Evolutionary conservation across 2,797 vertebrate genomes (phyloP).

Genomic region (Anguilla anguilla): DNA sequence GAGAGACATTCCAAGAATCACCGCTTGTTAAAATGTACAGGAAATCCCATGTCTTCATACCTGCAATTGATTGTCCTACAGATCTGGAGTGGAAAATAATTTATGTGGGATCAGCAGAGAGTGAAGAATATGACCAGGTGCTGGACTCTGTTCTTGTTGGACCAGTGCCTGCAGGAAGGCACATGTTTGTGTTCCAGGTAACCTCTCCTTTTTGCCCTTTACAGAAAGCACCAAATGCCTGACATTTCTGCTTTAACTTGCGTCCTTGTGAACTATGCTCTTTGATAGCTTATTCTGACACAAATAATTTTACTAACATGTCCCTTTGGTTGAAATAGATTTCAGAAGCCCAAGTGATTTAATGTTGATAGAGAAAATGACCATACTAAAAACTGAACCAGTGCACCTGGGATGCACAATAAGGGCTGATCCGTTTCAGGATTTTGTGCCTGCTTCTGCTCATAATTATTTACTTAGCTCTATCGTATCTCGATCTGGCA

Average conservation of each 20-base stretch:
- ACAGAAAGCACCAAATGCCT: not conserved
- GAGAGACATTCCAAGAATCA: not conserved
- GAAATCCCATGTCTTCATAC: not conserved
- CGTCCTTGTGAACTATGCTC: not conserved
- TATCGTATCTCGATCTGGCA: too few relatives aligned
- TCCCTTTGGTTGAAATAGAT: not conserved
- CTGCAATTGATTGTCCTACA: slow-evolving; percentile 45
- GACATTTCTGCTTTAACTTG: not conserved
- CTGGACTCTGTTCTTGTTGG: slow-evolving; percentile 87
- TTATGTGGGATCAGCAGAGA: slow-evolving; percentile 89
- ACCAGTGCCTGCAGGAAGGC: slow-evolving; percentile 85
- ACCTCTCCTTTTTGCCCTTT: slow-evolving; percentile 40
- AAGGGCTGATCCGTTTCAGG: too few relatives aligned
- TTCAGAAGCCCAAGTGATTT: not conserved
- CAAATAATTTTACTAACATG: not conserved
- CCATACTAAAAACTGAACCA: too few relatives aligned
- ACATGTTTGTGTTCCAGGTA: slow-evolving; percentile 92
- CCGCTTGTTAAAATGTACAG: not conserved
- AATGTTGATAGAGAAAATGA: not conserved
- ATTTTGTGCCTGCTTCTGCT: too few relatives aligned
- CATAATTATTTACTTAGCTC: too few relatives aligned
- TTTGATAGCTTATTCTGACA: not conserved
- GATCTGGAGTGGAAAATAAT: slow-evolving; percentile 93
- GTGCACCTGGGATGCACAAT: too few relatives aligned
- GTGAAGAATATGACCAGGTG: slow-evolving; percentile 86